These are phyloP conservation scores for Rousettus madagascariensis DNA, from an alignment of 2,797 vertebrate genomes.

Conservation along the genomic window DNA sequence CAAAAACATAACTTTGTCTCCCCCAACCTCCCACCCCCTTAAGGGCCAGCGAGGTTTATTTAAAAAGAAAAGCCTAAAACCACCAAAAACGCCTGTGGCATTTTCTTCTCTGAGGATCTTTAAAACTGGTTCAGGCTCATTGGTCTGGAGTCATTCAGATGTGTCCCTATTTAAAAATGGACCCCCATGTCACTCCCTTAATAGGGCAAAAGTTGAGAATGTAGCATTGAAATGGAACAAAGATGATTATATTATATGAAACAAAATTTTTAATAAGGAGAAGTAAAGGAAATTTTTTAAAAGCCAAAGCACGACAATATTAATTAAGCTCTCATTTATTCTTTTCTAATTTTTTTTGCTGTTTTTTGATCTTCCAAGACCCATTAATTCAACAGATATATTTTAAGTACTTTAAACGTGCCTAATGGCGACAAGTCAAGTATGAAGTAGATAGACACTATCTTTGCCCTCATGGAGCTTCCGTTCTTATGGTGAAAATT, in stretches of 20 bases:
- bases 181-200: background rate
- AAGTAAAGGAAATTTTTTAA: background rate
- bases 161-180: constrained; percentile 31
- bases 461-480: background rate
- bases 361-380: background rate
- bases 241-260: background rate
- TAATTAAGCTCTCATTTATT: background rate
- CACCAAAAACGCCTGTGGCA: background rate
- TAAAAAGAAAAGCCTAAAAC: constrained; percentile 56
- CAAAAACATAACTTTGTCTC: constrained; percentile 13
- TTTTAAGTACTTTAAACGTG: background rate
- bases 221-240: background rate
- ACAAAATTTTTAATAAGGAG: background rate
- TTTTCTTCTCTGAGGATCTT: constrained; percentile 43
- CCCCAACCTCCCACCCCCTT: background rate
- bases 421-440: background rate
- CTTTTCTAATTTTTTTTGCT: background rate
- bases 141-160: constrained; percentile 46
- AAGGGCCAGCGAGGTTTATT: constrained; percentile 50
- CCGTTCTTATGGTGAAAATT: background rate
- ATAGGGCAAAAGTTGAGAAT: background rate
- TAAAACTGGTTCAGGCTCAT: constrained; percentile 2
- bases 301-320: background rate
- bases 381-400: background rate
- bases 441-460: background rate